Conservation (phyloP, 2,113 vertebrate species). For the Phylloscopus trochiloides region DNA sequence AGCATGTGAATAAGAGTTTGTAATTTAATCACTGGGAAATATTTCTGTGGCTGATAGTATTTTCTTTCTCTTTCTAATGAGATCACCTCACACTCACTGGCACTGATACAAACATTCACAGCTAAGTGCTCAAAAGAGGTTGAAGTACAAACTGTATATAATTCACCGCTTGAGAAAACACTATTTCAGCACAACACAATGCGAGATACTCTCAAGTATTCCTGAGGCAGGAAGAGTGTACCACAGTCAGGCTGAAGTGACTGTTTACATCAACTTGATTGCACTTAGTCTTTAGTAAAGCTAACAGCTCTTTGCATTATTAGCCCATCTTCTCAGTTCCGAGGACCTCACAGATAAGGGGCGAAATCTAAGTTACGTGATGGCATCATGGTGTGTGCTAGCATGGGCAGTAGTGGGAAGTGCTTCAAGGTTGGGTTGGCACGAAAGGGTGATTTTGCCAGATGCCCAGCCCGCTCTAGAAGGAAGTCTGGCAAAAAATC, state of each 20-base stretch:
- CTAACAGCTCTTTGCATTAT: constrained; percentile 43
- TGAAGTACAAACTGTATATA: constrained; percentile 72
- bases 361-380: not conserved
- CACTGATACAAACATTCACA: constrained; percentile 69
- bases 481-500: not conserved
- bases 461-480: not conserved
- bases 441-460: not conserved
- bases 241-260: constrained; percentile 67
- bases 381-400: not conserved
- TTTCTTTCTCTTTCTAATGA: constrained; percentile 71
- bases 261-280: constrained; percentile 68
- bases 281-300: constrained; percentile 58
- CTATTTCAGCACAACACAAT: constrained; percentile 68
- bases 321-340: not conserved
- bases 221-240: constrained; percentile 63
- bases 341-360: not conserved
- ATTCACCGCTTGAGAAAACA: constrained; percentile 74
- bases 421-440: not conserved
- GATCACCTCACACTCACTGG: constrained; percentile 72
- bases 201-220: constrained; percentile 72
- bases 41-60: constrained; percentile 60
- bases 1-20: constrained; percentile 6
- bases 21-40: constrained; percentile 51
- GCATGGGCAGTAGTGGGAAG: not conserved
- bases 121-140: constrained; percentile 73